phyloP scores from a whole-genome alignment of 2,888 invertebrate species.

The Octodonta nipae region DNA sequence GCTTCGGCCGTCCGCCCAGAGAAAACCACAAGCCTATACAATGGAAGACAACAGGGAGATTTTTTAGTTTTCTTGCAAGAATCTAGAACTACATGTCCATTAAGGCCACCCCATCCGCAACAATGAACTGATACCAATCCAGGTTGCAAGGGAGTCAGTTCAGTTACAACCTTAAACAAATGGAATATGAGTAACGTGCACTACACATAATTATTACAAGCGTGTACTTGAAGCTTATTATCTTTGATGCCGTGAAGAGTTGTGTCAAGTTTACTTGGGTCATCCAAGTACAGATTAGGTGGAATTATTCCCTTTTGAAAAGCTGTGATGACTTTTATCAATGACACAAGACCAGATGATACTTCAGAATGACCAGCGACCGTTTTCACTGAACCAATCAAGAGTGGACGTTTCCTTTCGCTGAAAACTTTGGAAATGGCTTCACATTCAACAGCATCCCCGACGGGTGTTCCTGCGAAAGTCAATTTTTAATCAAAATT shows the following conservation, averaged over 20 bases:
- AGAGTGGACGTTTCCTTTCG: slow-evolving; percentile 40
- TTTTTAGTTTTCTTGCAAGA: slow-evolving; percentile 29
- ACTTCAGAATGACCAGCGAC: slow-evolving; percentile 38
- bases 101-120: slow-evolving; percentile 54
- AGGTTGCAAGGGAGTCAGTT: slow-evolving; percentile 38
- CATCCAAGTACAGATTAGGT: slow-evolving; percentile 60
- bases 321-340: slow-evolving; percentile 50
- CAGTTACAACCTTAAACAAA: slow-evolving; percentile 35
- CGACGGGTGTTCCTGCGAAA: slow-evolving; percentile 32
- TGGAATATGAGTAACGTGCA: too few relatives aligned
- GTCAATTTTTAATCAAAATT: too few relatives aligned
- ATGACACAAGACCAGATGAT: slow-evolving; percentile 39
- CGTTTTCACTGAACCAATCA: slow-evolving; percentile 42
- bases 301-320: slow-evolving; percentile 58
- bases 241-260: slow-evolving; percentile 39
- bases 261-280: slow-evolving; percentile 40
- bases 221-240: slow-evolving; percentile 38
- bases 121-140: slow-evolving; percentile 47
- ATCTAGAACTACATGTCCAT: slow-evolving; percentile 39
- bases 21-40: slow-evolving; percentile 35
- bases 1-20: slow-evolving; percentile 62
- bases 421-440: slow-evolving; percentile 13
- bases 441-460: slow-evolving; percentile 17
- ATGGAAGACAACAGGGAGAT: slow-evolving; percentile 11
- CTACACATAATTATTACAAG: too few relatives aligned